phyloP scores from a whole-genome alignment of 2,888 invertebrate genomes.

The Sphecodes monilicornis region DNA sequence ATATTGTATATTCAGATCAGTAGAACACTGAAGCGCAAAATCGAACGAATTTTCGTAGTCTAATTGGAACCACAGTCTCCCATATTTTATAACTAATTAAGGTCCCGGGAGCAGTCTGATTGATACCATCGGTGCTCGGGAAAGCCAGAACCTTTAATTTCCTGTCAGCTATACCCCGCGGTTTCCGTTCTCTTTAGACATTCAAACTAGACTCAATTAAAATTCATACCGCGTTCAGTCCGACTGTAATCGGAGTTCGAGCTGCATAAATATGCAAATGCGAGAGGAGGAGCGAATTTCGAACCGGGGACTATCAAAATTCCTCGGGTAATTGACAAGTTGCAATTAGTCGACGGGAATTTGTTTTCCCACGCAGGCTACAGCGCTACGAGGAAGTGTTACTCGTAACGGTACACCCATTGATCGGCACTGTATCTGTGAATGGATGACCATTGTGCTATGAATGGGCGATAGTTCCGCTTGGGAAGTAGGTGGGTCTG shows the following conservation, averaged over 20 bases:
- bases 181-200: constrained; percentile 2
- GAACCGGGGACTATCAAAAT: constrained; percentile 7
- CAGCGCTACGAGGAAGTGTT: constrained; percentile 49
- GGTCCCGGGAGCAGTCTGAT: background rate
- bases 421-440: constrained; percentile 59
- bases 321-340: constrained; percentile 18
- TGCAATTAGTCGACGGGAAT: constrained; percentile 42
- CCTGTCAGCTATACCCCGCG: background rate
- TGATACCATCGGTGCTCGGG: background rate
- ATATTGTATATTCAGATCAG: background rate
- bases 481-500: constrained; percentile 72
- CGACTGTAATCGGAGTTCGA: constrained; percentile 7
- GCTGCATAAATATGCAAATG: constrained; percentile 9
- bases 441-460: constrained; percentile 66
- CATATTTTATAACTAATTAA: background rate
- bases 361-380: constrained; percentile 64
- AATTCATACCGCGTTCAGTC: background rate
- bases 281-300: background rate
- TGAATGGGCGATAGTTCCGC: constrained; percentile 70
- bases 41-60: background rate
- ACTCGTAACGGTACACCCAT: constrained; percentile 64
- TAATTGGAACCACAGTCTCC: background rate
- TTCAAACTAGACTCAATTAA: background rate
- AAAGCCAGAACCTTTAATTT: background rate
- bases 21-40: background rate